phyloP scores from a whole-genome alignment of 2,113 vertebrate species.

The Macrotis lagotis region DNA sequence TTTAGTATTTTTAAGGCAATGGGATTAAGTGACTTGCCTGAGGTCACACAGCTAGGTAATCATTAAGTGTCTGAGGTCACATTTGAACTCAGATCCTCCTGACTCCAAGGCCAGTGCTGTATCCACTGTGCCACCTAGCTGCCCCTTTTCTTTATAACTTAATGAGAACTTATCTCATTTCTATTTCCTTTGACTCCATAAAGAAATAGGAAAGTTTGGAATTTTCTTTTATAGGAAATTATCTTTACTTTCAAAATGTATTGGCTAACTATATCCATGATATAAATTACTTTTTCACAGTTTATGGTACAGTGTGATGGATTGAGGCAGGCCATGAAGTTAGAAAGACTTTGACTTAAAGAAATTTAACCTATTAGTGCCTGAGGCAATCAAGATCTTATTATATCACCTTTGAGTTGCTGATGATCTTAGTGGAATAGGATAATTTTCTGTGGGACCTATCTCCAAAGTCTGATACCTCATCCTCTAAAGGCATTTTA shows the following conservation, averaged over 20 bases:
- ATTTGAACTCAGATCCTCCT: too few relatives aligned
- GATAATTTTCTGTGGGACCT: neutral
- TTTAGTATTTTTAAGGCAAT: too few relatives aligned
- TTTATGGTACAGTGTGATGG: neutral
- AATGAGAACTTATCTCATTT: constrained; percentile 1
- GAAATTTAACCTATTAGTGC: too few relatives aligned
- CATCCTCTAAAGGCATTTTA: neutral
- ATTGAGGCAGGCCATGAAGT: neutral
- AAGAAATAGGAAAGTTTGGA: neutral
- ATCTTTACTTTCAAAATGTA: constrained; percentile 16
- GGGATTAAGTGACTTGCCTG: too few relatives aligned
- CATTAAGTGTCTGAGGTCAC: too few relatives aligned
- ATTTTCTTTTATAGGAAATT: neutral
- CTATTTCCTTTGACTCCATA: neutral
- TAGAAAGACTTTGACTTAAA: neutral
- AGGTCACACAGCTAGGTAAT: too few relatives aligned
- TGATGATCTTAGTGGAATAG: neutral
- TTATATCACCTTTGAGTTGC: neutral
- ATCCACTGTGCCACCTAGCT: too few relatives aligned
- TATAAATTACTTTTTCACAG: neutral
- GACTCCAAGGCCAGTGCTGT: too few relatives aligned
- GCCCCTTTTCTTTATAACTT: too few relatives aligned
- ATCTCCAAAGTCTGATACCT: neutral
- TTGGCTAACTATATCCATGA: neutral
- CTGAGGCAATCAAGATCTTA: neutral